These are phyloP conservation scores for Drosophila antonietae DNA, from an alignment of 2,888 invertebrate genomes.

Conservation along the genomic window DNA sequence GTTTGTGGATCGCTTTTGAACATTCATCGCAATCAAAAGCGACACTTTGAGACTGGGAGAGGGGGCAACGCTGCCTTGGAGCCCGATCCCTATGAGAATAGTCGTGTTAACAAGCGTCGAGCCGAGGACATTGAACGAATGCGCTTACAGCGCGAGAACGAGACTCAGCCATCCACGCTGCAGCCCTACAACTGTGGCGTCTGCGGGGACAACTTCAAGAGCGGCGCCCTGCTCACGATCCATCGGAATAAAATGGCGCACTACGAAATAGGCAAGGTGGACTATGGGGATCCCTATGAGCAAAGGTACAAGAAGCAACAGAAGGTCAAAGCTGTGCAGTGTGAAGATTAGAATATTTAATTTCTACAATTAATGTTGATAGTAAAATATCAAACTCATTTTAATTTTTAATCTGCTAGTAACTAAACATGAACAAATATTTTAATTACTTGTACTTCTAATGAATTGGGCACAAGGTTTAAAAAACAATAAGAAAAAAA, in stretches of 20 bases:
- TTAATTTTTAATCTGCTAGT: no score
- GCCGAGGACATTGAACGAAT: slow-evolving; percentile 61
- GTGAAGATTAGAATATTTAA: slow-evolving; percentile 13
- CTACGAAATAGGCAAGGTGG: slow-evolving; percentile 52
- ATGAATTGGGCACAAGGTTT: neutral
- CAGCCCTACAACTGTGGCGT: slow-evolving; percentile 58
- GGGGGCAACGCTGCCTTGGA: slow-evolving; percentile 41
- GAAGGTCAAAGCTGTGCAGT: neutral
- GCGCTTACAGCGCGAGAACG: slow-evolving; percentile 38
- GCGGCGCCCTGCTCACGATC: slow-evolving; percentile 59
- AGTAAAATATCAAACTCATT: no score
- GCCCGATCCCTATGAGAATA: slow-evolving; percentile 78
- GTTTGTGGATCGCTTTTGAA: slow-evolving; percentile 88
- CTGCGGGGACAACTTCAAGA: slow-evolving; percentile 55
- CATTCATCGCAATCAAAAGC: slow-evolving; percentile 87
- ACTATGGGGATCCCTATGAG: slow-evolving; percentile 61
- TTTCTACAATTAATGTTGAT: no score
- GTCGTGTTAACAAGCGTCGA: slow-evolving; percentile 70
- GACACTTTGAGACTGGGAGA: slow-evolving; percentile 84
- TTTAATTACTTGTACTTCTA: neutral
- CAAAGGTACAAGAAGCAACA: slow-evolving; percentile 38
- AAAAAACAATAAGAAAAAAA: neutral
- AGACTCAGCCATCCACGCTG: neutral
- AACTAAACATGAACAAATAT: neutral
- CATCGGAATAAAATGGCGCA: slow-evolving; percentile 66